Evolutionary conservation across 35 echinoderm and acorn worm genomes (phyloP).

Genomic region (Lytechinus variegatus): DNA sequence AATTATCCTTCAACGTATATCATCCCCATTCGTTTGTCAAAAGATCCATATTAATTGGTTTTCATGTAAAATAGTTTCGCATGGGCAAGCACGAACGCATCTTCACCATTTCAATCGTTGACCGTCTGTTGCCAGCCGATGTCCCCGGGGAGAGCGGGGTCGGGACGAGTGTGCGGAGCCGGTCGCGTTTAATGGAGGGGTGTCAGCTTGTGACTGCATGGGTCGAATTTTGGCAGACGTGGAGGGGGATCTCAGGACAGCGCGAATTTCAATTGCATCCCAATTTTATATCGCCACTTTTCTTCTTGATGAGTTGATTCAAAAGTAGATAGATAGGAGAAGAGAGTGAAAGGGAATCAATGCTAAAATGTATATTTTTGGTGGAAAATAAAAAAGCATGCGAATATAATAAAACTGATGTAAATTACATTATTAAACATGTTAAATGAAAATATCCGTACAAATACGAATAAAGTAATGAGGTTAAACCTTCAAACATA

Average conservation of each 20-base stretch:
- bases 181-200: background rate
- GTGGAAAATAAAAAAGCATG: too few species aligned
- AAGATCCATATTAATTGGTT: conserved; percentile 28
- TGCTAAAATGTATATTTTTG: too few species aligned
- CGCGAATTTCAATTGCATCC: background rate
- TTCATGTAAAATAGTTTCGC: conserved; percentile 21
- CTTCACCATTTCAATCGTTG: background rate
- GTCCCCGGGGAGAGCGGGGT: background rate
- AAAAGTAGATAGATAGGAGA: too few species aligned
- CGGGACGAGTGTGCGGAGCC: background rate
- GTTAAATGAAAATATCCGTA: too few species aligned
- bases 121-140: background rate
- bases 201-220: background rate
- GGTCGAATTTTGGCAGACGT: background rate
- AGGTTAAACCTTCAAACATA: too few species aligned
- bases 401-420: too few species aligned
- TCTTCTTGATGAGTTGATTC: background rate
- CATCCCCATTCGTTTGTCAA: conserved; percentile 10
- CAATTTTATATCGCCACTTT: background rate
- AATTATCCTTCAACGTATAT: conserved; percentile 3
- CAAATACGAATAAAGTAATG: too few species aligned
- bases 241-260: background rate
- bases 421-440: too few species aligned
- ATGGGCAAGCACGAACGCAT: conserved; percentile 19
- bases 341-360: too few species aligned